phyloP scores from a whole-genome alignment of 1,140 invertebrate species.

The Eufriesea mexicana region DNA sequence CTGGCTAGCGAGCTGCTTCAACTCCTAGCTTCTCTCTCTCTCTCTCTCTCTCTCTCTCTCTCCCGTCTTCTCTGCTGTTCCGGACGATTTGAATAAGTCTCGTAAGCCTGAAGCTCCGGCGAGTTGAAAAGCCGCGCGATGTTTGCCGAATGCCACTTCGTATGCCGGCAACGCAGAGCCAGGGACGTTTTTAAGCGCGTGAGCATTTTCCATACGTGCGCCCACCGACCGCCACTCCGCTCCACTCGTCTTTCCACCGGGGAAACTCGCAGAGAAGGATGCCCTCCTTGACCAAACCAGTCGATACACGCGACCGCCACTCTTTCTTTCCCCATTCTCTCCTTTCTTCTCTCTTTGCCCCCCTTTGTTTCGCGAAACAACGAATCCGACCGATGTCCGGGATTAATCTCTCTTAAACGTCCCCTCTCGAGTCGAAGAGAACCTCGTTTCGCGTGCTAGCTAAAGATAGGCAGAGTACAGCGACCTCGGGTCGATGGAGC shows the following conservation, averaged over 20 bases:
- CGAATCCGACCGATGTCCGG: background rate
- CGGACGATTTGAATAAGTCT: constrained; percentile 74
- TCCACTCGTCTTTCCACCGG: too few relatives aligned
- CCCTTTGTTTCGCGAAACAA: background rate
- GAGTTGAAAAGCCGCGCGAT: constrained; percentile 71
- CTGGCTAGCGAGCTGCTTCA: constrained; percentile 11
- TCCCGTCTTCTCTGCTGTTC: constrained; percentile 3
- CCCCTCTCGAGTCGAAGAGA: too few relatives aligned
- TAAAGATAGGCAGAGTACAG: background rate
- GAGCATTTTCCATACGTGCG: constrained; percentile 62
- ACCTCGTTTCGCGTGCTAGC: background rate
- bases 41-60: background rate
- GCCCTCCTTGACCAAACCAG: background rate
- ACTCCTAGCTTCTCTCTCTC: background rate
- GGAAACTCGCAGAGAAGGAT: background rate
- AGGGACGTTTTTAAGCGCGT: constrained; percentile 60
- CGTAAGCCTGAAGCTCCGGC: constrained; percentile 55
- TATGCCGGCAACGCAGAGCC: constrained; percentile 64
- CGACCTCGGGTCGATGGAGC: background rate
- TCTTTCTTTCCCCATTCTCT: too few relatives aligned
- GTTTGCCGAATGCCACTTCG: constrained; percentile 74
- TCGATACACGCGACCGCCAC: background rate
- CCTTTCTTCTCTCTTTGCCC: too few relatives aligned
- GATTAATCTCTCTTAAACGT: background rate
- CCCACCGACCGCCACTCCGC: background rate